Conservation (phyloP, 1,140 invertebrate genomes). For the Diplogasteroides magnus region DNA sequence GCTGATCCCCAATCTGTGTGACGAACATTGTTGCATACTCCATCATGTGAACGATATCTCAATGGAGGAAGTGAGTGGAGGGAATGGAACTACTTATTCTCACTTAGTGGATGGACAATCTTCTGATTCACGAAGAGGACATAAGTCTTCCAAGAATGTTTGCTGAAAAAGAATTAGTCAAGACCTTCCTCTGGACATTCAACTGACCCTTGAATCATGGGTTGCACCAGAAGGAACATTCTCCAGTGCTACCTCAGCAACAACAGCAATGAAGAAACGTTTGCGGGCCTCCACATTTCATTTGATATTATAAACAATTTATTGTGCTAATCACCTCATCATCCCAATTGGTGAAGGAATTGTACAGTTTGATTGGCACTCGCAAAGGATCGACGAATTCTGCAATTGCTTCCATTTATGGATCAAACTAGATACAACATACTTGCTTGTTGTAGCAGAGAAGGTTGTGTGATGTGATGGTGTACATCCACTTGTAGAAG, state of each 20-base stretch:
- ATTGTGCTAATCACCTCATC: too few species aligned
- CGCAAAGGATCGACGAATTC: neutral
- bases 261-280: neutral
- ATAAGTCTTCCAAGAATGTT: neutral
- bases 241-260: neutral
- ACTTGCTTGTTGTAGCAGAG: neutral
- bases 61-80: neutral
- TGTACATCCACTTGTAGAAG: neutral
- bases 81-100: neutral
- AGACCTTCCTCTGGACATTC: neutral
- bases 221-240: neutral
- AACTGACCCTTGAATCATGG: neutral
- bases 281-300: neutral
- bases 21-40: neutral
- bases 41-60: neutral
- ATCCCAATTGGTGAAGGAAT: neutral
- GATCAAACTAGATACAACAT: neutral
- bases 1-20: neutral
- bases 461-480: neutral
- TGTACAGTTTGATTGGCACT: neutral
- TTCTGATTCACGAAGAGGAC: neutral
- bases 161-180: neutral
- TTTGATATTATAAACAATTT: neutral
- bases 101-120: neutral
- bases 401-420: neutral